Evolutionary conservation across 2,888 invertebrate genomes (phyloP).

Genomic region (Hypomecis atomaria): DNA sequence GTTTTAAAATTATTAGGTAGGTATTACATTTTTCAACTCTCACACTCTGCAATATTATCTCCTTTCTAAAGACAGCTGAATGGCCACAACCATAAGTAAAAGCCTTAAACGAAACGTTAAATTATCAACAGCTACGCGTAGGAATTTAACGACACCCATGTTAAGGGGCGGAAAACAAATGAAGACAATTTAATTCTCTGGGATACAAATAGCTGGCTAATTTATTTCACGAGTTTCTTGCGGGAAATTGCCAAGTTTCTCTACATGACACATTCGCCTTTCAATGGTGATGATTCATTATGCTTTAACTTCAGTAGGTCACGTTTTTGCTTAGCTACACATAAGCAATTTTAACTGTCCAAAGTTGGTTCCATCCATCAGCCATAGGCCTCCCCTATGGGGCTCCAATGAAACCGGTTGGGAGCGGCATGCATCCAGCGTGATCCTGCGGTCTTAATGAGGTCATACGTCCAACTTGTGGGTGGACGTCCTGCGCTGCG

Average conservation of each 20-base stretch:
- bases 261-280: conserved; percentile 47
- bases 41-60: conserved; percentile 10
- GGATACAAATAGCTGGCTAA: conserved; percentile 71
- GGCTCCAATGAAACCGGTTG: no score
- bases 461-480: no score
- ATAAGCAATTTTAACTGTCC: no score
- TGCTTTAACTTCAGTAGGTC: neutral
- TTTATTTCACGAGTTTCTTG: conserved; percentile 67
- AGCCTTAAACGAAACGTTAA: conserved; percentile 26
- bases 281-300: conserved; percentile 9
- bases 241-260: conserved; percentile 57
- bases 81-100: neutral
- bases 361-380: no score
- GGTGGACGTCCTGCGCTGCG: no score
- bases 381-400: no score
- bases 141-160: conserved; percentile 45
- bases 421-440: no score
- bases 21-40: neutral
- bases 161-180: conserved; percentile 62
- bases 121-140: conserved; percentile 44
- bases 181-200: conserved; percentile 71
- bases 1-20: no score
- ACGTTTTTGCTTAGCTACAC: neutral
- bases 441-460: no score
- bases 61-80: conserved; percentile 17